Evolutionary conservation across 30 jellyfish, hydroid and myxozoan species (phyloP).

Genomic region (Hydractinia echinata): DNA sequence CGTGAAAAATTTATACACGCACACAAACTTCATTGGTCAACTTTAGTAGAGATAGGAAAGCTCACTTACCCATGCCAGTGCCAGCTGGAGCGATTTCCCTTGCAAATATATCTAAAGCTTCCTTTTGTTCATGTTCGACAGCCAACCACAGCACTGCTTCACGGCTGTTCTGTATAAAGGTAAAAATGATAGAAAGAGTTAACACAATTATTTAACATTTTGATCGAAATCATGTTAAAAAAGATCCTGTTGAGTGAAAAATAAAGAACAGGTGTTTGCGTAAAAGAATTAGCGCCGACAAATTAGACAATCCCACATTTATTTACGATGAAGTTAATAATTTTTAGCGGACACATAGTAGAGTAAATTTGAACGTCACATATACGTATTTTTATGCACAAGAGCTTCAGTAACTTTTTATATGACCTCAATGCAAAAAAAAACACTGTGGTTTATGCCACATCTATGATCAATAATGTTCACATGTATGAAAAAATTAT

Average conservation of each 20-base stretch:
- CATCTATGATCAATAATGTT: too few species aligned
- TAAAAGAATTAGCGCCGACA: too few species aligned
- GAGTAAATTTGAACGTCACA: too few species aligned
- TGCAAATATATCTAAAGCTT: slow-evolving; percentile 76
- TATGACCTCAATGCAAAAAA: too few species aligned
- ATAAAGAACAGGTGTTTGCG: neutral
- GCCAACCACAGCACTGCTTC: slow-evolving; percentile 88
- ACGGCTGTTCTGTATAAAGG: slow-evolving; percentile 23
- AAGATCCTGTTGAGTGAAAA: neutral
- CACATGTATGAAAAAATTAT: too few species aligned
- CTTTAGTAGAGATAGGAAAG: neutral
- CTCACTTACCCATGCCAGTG: slow-evolving; percentile 72
- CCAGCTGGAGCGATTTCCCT: slow-evolving; percentile 97
- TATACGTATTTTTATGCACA: too few species aligned
- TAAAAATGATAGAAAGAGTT: neutral
- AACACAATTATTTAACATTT: neutral
- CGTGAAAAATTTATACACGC: neutral
- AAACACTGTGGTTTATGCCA: too few species aligned
- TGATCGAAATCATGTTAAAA: neutral
- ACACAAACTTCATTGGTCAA: neutral
- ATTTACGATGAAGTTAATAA: too few species aligned
- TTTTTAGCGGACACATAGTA: too few species aligned
- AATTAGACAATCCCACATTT: too few species aligned
- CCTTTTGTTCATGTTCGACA: slow-evolving; percentile 65
- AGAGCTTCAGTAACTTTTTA: too few species aligned